Evolutionary conservation across 2,888 invertebrate species (phyloP).

Genomic region (Scelioninae gen. 1): DNA sequence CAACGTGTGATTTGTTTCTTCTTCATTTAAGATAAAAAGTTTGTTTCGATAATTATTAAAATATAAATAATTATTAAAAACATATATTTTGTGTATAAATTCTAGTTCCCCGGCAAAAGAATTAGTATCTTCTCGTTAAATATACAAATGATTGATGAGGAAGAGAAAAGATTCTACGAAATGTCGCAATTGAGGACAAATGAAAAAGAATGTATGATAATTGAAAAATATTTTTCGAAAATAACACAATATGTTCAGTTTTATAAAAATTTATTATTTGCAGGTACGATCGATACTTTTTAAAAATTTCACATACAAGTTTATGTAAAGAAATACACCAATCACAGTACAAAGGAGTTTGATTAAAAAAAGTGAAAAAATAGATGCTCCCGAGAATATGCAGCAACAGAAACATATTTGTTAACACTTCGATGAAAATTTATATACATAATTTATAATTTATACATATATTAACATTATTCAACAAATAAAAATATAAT

Average conservation of each 20-base stretch:
- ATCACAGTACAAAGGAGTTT: conserved; percentile 59
- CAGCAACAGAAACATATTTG: conserved; percentile 30
- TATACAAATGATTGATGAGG: conserved; percentile 26
- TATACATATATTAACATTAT: conserved; percentile 42
- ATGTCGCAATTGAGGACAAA: conserved; percentile 28
- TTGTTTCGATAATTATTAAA: too few relatives aligned
- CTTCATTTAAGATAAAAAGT: too few relatives aligned
- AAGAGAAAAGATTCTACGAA: conserved; percentile 36
- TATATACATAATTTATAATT: conserved; percentile 57
- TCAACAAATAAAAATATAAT: conserved; percentile 54
- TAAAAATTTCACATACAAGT: conserved; percentile 59
- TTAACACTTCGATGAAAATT: conserved; percentile 50
- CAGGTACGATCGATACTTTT: conserved; percentile 58
- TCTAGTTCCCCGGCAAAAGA: conserved; percentile 6
- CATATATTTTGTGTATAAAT: neutral
- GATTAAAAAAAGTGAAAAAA: conserved; percentile 29
- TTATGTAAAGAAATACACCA: conserved; percentile 54
- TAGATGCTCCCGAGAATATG: conserved; percentile 37
- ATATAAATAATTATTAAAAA: too few relatives aligned
- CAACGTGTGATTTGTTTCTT: too few relatives aligned
- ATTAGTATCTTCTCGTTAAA: conserved; percentile 43
- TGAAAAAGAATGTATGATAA: conserved; percentile 3
- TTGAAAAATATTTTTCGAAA: too few relatives aligned
- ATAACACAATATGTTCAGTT: conserved; percentile 23
- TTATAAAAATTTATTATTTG: conserved; percentile 43